Evolutionary conservation across 2,113 vertebrate genomes (phyloP).

Genomic region (Xenotilapia longispinis): DNA sequence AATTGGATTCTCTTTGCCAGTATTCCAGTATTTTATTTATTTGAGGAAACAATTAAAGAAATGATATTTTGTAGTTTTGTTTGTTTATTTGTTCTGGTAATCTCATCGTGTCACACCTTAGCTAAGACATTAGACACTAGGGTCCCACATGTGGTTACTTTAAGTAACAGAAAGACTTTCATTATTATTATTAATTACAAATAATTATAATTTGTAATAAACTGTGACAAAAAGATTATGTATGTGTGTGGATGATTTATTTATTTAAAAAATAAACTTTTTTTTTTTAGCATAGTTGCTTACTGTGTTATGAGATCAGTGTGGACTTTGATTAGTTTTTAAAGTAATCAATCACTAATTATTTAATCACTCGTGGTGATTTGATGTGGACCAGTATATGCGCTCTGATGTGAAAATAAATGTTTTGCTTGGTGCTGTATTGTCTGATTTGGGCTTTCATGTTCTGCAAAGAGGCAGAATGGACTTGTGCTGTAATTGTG

Average conservation of each 20-base stretch:
- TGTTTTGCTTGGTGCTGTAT: neutral
- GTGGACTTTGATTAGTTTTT: no score
- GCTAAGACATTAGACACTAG: neutral
- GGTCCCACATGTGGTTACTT: neutral
- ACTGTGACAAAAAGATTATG: neutral
- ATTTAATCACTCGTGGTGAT: neutral
- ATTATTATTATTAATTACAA: neutral
- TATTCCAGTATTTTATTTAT: neutral
- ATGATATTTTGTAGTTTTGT: neutral
- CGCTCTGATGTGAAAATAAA: neutral
- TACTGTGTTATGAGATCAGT: neutral
- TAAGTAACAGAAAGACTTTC: fast-evolving
- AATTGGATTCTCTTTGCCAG: neutral
- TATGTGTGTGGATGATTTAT: neutral
- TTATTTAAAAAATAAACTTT: neutral
- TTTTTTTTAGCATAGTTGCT: neutral
- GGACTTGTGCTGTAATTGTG: neutral
- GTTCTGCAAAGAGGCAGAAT: neutral
- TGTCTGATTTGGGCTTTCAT: neutral
- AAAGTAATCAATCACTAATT: neutral
- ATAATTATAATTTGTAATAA: neutral
- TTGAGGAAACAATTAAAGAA: neutral
- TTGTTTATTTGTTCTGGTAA: neutral
- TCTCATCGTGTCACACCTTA: neutral
- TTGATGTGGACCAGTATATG: neutral